These are phyloP conservation scores for Eupleurogrammus muticus DNA, from an alignment of 2,797 vertebrate species.

Conservation along the genomic window DNA sequence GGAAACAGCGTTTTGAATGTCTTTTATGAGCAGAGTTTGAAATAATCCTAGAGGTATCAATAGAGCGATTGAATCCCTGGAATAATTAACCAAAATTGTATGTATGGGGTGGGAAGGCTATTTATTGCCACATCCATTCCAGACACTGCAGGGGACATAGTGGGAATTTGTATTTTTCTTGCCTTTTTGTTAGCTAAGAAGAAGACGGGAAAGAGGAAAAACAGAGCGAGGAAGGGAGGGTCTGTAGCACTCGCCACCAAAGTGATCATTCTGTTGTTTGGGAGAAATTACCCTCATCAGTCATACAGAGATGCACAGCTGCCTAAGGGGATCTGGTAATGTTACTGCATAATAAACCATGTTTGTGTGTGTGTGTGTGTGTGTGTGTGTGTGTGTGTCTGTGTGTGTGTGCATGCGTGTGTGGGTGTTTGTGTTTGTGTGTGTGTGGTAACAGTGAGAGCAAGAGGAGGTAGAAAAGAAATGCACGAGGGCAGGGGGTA, in stretches of 20 bases:
- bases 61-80: constrained; percentile 34
- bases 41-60: constrained; percentile 38
- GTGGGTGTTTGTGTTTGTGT: constrained; percentile 58
- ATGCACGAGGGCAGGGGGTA: constrained; percentile 70
- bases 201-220: constrained; percentile 53
- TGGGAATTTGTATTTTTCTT: constrained; percentile 65
- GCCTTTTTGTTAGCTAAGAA: constrained; percentile 59
- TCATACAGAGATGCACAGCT: constrained; percentile 87
- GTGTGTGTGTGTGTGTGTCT: constrained; percentile 51
- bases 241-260: constrained; percentile 75
- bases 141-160: constrained; percentile 62
- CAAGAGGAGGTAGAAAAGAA: constrained; percentile 24
- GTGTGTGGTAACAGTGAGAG: constrained; percentile 33
- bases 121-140: constrained; percentile 59
- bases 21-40: constrained; percentile 42
- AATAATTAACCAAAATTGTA: constrained; percentile 31
- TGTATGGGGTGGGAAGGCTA: constrained; percentile 21
- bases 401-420: constrained; percentile 47
- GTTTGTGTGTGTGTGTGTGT: constrained; percentile 51
- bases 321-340: constrained; percentile 84
- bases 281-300: constrained; percentile 90
- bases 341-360: constrained; percentile 84
- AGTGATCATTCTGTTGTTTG: constrained; percentile 88
- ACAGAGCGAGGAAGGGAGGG: constrained; percentile 54
- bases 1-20: constrained; percentile 40